Base-by-base conservation (phyloP, 2,888 invertebrate species). In the Dromius quadrimaculatus region DNA sequence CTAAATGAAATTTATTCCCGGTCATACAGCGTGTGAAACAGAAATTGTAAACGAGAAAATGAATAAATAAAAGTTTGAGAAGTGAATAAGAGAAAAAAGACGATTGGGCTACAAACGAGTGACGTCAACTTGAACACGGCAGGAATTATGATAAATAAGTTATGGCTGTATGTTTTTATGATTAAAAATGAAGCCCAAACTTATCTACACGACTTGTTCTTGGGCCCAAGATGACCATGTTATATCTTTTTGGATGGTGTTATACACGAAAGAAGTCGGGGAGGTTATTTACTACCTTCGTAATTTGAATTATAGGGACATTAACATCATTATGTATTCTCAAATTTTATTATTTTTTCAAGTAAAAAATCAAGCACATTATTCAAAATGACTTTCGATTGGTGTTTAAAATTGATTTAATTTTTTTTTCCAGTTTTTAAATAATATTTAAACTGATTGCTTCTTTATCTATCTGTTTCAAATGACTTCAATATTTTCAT, bases 171-270 rank as follows among this genome's bases (percentile, higher is more conserved):
- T 76, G 77, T 77, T 77, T 77, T 77, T 77, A 77, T 76, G 77
- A 78, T 78, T 78, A 78, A 78, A 78, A 77, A 78, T 77, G 77
- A 77, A 76, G 73, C 76, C 76, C 76, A 78, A 77, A 76, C 77
- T 77, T 77, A 76, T 74, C 76, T 75, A 61, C 38, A 61, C 4
- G 62, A 4, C n/a, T 23, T 28, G 50, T 9, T 20, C 45, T 19
- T 45, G 19, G 8, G 19, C 45, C 15, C 15, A 8, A n/a, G n/a
- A n/a, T n/a, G 8, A 47, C 20, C 17, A 47, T 19, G 47, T 47
- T 41, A 41, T 41, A 15, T 15, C 41, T 41, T 41, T 41, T 41
- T 47, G 47, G 47, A 47, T 23, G 47, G 22, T 47, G 47, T 47
- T 47, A 47, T 20, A 47, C 20, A 47, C 9, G 47, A 47, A 20